Percentiles rank a stretch among this genome's conserved stretches.
Evolutionary conservation across 37 sponge, comb jelly and placozoan species (phyloP).

Genomic region (Eunapius fragilis): DNA sequence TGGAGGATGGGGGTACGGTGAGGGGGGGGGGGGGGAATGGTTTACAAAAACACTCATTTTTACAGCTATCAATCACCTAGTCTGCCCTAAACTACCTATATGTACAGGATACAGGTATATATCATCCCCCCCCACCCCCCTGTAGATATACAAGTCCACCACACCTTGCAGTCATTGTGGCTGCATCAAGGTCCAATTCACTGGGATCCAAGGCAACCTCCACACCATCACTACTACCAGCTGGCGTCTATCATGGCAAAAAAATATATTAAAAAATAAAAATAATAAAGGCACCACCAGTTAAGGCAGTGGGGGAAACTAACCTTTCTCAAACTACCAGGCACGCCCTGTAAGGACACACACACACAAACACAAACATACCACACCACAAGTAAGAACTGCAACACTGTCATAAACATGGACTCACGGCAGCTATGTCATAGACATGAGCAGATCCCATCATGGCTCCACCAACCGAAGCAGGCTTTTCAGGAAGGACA

Average conservation of each 20-base stretch:
- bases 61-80: too few relatives aligned
- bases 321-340: not conserved
- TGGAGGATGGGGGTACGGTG: not conserved
- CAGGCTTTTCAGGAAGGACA: constrained; percentile 90
- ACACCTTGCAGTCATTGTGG: constrained; percentile 88
- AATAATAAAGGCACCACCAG: not conserved
- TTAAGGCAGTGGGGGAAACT: not conserved
- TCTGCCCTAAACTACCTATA: too few relatives aligned
- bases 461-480: constrained; percentile 74
- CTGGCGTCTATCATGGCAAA: constrained; percentile 6
- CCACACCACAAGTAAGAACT: not conserved
- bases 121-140: too few relatives aligned
- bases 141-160: not conserved
- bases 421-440: constrained; percentile 77
- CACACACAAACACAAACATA: not conserved
- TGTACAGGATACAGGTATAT: too few relatives aligned
- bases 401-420: not conserved
- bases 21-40: too few relatives aligned
- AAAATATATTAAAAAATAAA: not conserved
- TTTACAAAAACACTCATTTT: too few relatives aligned
- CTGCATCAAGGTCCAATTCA: constrained; percentile 86
- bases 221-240: constrained; percentile 52
- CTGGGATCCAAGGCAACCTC: constrained; percentile 88
- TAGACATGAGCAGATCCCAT: constrained; percentile 90
- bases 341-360: not conserved